Conservation (phyloP, 1,140 invertebrate genomes). For the Papilio dardanus region DNA sequence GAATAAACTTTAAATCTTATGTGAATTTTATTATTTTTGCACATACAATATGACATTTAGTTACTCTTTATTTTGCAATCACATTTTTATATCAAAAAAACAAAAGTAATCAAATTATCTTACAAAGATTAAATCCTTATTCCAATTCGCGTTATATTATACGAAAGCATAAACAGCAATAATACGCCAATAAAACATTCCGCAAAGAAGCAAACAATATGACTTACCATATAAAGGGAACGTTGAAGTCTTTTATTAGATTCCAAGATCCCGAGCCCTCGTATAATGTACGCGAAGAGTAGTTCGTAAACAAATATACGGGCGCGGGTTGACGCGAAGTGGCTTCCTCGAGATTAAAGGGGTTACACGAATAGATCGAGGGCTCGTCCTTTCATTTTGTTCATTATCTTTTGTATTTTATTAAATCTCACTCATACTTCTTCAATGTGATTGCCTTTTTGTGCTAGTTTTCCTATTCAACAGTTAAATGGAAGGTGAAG, state of each 20-base stretch:
- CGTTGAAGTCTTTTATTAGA: slow-evolving; percentile 33
- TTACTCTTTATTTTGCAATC: not conserved
- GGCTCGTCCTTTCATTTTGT: slow-evolving; percentile 12
- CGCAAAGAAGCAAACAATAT: slow-evolving; percentile 21
- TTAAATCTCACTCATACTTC: not conserved
- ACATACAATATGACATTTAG: not conserved
- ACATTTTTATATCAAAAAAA: not conserved
- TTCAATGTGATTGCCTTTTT: slow-evolving; percentile 5
- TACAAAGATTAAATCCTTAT: slow-evolving; percentile 6
- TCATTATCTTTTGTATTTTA: slow-evolving; percentile 27
- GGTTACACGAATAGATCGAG: slow-evolving; percentile 22
- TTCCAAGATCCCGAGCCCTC: slow-evolving; percentile 11
- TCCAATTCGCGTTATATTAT: slow-evolving; percentile 5
- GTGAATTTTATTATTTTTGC: not conserved
- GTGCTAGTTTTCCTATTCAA: not conserved
- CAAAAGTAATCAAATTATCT: not conserved
- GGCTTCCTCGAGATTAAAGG: slow-evolving; percentile 28
- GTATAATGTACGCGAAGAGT: slow-evolving; percentile 30
- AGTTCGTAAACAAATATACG: slow-evolving; percentile 30
- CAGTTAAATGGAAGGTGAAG: not conserved
- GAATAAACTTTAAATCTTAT: not conserved
- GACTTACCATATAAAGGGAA: slow-evolving; percentile 23
- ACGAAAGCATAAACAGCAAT: not conserved
- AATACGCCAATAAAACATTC: slow-evolving; percentile 24
- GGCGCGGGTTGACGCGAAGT: slow-evolving; percentile 26